Base-by-base conservation (phyloP, 2,888 invertebrate genomes). In the Troides helena region DNA sequence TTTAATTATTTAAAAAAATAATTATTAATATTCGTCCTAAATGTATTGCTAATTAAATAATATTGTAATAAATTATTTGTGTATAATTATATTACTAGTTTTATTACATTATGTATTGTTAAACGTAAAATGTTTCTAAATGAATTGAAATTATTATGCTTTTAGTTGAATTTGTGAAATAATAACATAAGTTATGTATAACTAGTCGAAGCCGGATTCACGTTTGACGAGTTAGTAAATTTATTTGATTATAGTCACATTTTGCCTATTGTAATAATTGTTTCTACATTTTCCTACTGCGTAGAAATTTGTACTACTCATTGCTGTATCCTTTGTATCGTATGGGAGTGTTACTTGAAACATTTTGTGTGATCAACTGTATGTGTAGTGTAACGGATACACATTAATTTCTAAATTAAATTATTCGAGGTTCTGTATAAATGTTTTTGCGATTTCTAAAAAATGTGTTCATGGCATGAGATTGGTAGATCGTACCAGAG, bases 171-270 rank as follows among this genome's bases (percentile, higher is more conserved):
- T 46, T 43, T 64, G 18, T 23, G 46, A 46, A 46, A 18, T 46
- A 14, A 43, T 50, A 43, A 23, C 7, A 14, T 30, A 21, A 21
- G 18, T 18, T 57, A 46, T 5, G 8, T 23, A 23, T 36, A 57
- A 43, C 14, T n/a, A 21, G 23, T 18, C 23, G 58, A 66, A 63
- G 17, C 62, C 53, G n/a, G 58, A 62, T 23, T 59, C 50, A 53
- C 65, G 25, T 70, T 67, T 60, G 43, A 60, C 25, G n/a, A n/a
- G 74, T 78, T 85, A 86, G 85, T 82, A 73, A 81, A 83, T 80
- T 82, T 83, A 79, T 80, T 73, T 80, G 78, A 75, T 77, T 72
- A 75, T 84, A 83, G 80, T 78, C 77, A 76, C 80, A 79, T 80
- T 73, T 59, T 58, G 62, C 67, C 62, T 68, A 65, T 66, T 65